Percentiles rank a stretch among this genome's conserved stretches.
Evolutionary conservation across 2,113 vertebrate genomes (phyloP).

Genomic region (Perca flavescens): DNA sequence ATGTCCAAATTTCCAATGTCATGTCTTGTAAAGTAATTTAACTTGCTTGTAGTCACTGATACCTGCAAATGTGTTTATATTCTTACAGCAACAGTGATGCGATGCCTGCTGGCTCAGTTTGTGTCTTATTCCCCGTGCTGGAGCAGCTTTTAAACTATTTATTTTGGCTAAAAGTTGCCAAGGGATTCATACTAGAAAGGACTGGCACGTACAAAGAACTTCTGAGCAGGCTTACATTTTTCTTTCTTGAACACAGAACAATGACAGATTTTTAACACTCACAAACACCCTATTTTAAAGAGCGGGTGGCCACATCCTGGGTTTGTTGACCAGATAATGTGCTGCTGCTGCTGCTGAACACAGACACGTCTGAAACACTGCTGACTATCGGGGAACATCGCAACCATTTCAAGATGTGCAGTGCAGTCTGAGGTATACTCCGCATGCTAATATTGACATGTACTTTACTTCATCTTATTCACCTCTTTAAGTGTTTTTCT

Average conservation of each 20-base stretch:
- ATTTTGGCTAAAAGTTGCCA: conserved; percentile 26
- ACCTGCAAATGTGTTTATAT: background rate
- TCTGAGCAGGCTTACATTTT: conserved; percentile 2
- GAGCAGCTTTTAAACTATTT: conserved; percentile 39
- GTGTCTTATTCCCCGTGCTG: background rate
- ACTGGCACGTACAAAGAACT: background rate
- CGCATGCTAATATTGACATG: conserved; percentile 23
- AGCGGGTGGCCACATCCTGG: conserved; percentile 8
- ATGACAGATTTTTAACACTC: conserved; percentile 19
- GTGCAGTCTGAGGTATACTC: conserved; percentile 20
- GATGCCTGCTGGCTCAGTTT: background rate
- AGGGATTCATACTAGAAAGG: conserved; percentile 4
- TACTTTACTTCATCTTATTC: conserved; percentile 18
- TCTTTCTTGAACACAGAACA: background rate
- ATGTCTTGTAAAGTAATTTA: background rate
- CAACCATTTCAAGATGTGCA: conserved; percentile 62
- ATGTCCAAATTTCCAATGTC: too few species aligned
- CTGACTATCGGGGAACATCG: conserved; percentile 54
- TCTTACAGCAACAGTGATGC: background rate
- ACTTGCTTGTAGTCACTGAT: background rate
- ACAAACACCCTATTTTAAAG: conserved; percentile 9
- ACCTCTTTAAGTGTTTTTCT: conserved; percentile 13
- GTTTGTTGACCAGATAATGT: conserved; percentile 36
- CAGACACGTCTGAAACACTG: conserved; percentile 31
- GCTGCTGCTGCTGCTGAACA: background rate